These are phyloP conservation scores for Scaptomyza hsui DNA, from an alignment of 1,140 invertebrate genomes.

Conservation along the genomic window DNA sequence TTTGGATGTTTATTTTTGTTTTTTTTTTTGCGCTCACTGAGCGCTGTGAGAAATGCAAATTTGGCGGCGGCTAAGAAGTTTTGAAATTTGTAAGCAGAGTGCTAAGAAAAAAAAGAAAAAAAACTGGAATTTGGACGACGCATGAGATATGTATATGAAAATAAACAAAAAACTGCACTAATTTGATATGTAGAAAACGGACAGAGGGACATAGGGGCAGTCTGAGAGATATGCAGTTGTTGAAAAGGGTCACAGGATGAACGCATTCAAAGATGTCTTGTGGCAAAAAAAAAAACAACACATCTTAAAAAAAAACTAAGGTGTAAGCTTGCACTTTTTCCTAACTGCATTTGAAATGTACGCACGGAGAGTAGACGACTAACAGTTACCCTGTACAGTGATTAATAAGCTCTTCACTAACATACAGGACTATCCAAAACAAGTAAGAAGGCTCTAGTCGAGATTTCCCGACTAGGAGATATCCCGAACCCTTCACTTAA, in stretches of 20 bases:
- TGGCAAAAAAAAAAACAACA: neutral
- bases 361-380: no score
- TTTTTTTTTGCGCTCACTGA: conserved; percentile 32
- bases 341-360: neutral
- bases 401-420: no score
- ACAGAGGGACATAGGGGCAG: neutral
- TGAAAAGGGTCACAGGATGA: conserved; percentile 1
- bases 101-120: conserved; percentile 5
- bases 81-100: conserved; percentile 68
- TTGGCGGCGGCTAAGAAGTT: conserved; percentile 48
- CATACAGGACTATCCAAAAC: no score
- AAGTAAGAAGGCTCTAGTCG: no score
- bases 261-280: neutral
- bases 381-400: no score
- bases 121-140: conserved; percentile 25
- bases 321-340: neutral
- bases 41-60: conserved; percentile 76
- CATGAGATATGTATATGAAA: neutral
- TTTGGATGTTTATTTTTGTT: conserved; percentile 32
- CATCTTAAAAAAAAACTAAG: no score
- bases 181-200: conserved; percentile 52
- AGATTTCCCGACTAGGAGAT: no score
- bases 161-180: conserved; percentile 71
- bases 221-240: conserved; percentile 6
- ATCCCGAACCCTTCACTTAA: no score